Conservation (phyloP, 2,888 invertebrate genomes). For the Scaptomyza reducta region DNA sequence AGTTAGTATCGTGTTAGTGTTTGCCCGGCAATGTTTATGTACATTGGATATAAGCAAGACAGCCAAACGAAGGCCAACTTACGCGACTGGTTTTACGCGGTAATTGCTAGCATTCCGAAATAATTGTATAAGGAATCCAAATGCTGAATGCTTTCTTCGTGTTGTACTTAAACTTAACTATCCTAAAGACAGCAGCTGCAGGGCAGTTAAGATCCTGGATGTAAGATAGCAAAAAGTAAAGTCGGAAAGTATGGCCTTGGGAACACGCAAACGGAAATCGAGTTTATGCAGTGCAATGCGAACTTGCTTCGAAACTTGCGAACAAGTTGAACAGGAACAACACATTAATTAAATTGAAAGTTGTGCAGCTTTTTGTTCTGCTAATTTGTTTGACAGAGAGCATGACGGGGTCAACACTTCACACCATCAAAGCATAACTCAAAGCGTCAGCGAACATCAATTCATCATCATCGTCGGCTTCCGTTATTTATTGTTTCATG, state of each 20-base stretch:
- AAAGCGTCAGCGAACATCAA: constrained; percentile 36
- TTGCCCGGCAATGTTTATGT: constrained; percentile 29
- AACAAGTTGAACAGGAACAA: neutral
- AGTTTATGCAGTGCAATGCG: constrained; percentile 5
- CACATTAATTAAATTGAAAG: constrained; percentile 64
- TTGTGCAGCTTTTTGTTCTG: constrained; percentile 37
- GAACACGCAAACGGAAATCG: constrained; percentile 41
- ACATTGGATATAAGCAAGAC: neutral
- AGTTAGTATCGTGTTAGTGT: constrained; percentile 24
- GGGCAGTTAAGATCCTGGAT: constrained; percentile 47
- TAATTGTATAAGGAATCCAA: constrained; percentile 50
- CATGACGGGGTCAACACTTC: constrained; percentile 55
- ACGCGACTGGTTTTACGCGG: constrained; percentile 3
- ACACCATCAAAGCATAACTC: constrained; percentile 40
- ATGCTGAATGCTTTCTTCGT: neutral
- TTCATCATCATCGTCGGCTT: constrained; percentile 24
- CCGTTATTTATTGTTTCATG: neutral
- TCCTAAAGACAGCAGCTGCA: constrained; percentile 10
- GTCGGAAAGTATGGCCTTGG: constrained; percentile 56
- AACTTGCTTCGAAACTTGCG: constrained; percentile 1
- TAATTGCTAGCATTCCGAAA: constrained; percentile 52
- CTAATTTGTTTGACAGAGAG: constrained; percentile 66
- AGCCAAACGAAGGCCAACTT: constrained; percentile 6
- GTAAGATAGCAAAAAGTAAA: constrained; percentile 33
- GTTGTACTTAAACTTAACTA: constrained; percentile 19